A percentile compares a stretch with the other conserved stretches of the same genome.
phyloP scores from a whole-genome alignment of 92 coral and sea anemone genomes.

The Siderastrea siderea region DNA sequence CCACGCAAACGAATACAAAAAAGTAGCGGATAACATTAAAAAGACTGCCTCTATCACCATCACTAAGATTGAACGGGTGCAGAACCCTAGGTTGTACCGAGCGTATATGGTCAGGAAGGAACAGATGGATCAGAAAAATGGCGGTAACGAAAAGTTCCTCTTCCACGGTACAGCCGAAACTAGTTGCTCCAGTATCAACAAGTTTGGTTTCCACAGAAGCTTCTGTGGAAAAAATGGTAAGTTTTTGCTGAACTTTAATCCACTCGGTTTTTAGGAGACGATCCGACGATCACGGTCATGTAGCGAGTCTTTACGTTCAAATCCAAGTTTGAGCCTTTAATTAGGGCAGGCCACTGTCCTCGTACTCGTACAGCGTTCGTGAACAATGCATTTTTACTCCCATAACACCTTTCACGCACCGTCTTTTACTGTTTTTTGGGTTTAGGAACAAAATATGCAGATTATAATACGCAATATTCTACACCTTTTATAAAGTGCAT shows the following conservation, averaged over 20 bases:
- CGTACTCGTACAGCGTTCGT: no score
- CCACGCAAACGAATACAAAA: conserved; percentile 55
- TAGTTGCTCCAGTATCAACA: conserved; percentile 57
- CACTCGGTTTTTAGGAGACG: no score
- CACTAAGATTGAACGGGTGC: conserved; percentile 74
- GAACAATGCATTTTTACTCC: no score
- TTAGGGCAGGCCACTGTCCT: no score
- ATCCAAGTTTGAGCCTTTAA: no score
- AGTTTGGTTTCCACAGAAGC: conserved; percentile 76
- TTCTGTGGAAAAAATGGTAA: conserved; percentile 76
- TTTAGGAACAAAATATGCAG: no score
- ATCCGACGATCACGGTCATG: no score
- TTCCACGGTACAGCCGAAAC: conserved; percentile 72
- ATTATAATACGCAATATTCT: no score
- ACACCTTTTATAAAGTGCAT: no score
- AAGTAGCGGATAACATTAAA: conserved; percentile 22
- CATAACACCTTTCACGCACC: no score
- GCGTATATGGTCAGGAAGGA: conserved; percentile 67
- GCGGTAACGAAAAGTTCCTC: conserved; percentile 78
- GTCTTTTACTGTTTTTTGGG: no score
- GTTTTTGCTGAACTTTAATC: not conserved
- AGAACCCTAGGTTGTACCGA: conserved; percentile 74
- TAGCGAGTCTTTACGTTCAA: no score
- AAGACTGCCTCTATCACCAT: conserved; percentile 31
- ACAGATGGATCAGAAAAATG: conserved; percentile 74